These are phyloP conservation scores for Brassicogethes aeneus DNA, from an alignment of 2,888 invertebrate genomes.

Conservation along the genomic window DNA sequence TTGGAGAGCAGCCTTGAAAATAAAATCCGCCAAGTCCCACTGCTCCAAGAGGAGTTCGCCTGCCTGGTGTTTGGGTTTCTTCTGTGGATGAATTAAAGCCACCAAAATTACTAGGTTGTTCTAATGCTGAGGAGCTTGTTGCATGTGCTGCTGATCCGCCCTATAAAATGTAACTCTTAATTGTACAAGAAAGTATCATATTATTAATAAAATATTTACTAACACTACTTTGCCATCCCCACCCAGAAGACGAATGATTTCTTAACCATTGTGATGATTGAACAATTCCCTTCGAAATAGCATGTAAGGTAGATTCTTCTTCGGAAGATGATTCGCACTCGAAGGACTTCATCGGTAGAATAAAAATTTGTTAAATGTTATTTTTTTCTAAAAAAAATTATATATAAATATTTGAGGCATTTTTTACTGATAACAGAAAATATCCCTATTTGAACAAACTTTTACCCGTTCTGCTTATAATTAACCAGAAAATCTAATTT, in stretches of 20 bases:
- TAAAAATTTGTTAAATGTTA: slow-evolving; percentile 1
- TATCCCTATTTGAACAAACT: too few relatives aligned
- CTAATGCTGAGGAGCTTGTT: slow-evolving; percentile 24
- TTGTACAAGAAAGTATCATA: slow-evolving; percentile 9
- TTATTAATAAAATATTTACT: too few relatives aligned
- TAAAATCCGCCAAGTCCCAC: slow-evolving; percentile 84
- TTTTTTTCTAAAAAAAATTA: too few relatives aligned
- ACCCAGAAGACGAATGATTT: slow-evolving; percentile 28
- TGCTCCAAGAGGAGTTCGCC: slow-evolving; percentile 73
- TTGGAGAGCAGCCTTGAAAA: slow-evolving; percentile 55
- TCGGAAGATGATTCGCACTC: slow-evolving; percentile 42
- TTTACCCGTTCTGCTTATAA: too few relatives aligned
- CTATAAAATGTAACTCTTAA: slow-evolving; percentile 5
- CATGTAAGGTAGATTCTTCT: slow-evolving; percentile 38
- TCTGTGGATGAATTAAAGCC: slow-evolving; percentile 39
- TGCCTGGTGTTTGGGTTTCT: slow-evolving; percentile 46
- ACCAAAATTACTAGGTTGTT: slow-evolving; percentile 33
- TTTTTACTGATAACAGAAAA: neutral
- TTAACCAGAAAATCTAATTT: too few relatives aligned
- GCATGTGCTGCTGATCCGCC: slow-evolving; percentile 15
- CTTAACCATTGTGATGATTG: slow-evolving; percentile 38
- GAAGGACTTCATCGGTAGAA: slow-evolving; percentile 40
- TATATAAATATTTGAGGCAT: neutral
- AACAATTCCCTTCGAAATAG: slow-evolving; percentile 37
- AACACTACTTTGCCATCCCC: slow-evolving; percentile 40